Percentiles rank a stretch among this genome's conserved stretches.
phyloP scores from a whole-genome alignment of 2,113 vertebrate species.

The Pygathrix nemaeus region DNA sequence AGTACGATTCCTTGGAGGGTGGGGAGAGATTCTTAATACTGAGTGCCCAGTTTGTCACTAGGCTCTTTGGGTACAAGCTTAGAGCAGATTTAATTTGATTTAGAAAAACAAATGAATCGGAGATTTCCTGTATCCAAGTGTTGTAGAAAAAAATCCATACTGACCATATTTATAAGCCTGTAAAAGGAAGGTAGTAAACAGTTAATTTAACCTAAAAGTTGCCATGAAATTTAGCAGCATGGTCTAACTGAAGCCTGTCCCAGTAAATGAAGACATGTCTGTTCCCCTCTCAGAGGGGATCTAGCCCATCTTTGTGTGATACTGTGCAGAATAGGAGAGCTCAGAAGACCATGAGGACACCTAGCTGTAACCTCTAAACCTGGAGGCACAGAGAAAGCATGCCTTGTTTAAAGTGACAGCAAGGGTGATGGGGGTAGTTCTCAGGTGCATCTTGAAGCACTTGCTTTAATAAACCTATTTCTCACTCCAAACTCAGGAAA shows the following conservation, averaged over 20 bases:
- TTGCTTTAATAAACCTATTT: not conserved
- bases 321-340: not conserved
- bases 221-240: fast-evolving
- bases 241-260: not conserved
- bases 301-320: not conserved
- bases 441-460: not conserved
- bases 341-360: fast-evolving
- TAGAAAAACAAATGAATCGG: not conserved
- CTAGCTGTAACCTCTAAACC: not conserved
- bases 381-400: not conserved
- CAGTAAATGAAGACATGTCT: not conserved
- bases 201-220: not conserved
- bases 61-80: not conserved
- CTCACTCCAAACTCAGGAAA: not conserved
- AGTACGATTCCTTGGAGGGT: not conserved
- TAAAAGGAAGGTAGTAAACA: not conserved
- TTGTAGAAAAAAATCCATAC: not conserved
- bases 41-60: not conserved
- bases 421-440: not conserved
- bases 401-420: not conserved
- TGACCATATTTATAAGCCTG: not conserved
- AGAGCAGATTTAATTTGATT: not conserved
- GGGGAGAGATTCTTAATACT: not conserved
- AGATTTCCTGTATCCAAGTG: not conserved
- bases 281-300: not conserved